phyloP scores from a whole-genome alignment of 2,888 invertebrate genomes.

The Andrena trimmerana region DNA sequence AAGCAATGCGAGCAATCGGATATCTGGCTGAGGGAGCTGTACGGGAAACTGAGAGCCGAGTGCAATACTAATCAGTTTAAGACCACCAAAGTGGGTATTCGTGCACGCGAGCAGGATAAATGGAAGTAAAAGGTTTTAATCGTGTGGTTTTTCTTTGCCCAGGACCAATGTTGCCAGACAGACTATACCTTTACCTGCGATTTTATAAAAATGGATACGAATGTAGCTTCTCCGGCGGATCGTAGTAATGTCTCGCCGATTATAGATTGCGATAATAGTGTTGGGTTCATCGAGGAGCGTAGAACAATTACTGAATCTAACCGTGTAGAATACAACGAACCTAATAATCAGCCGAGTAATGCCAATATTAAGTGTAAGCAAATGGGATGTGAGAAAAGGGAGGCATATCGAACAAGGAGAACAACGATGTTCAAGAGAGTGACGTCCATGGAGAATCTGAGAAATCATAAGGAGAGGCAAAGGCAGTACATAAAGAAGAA shows the following conservation, averaged over 20 bases:
- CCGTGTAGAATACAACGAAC: conserved; percentile 10
- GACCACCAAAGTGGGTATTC: conserved; percentile 53
- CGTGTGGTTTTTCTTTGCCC: conserved; percentile 16
- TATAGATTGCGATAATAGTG: neutral
- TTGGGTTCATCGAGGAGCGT: neutral
- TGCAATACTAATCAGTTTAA: neutral
- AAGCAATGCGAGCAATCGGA: conserved; percentile 78
- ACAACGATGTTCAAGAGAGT: conserved; percentile 76
- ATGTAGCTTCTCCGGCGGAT: conserved; percentile 1
- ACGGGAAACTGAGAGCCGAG: conserved; percentile 60
- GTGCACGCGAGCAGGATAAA: neutral
- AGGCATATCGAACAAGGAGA: conserved; percentile 70
- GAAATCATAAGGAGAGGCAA: conserved; percentile 77
- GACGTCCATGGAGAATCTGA: conserved; percentile 79
- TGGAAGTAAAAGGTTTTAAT: neutral
- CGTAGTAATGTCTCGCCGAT: neutral
- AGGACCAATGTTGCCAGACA: conserved; percentile 75
- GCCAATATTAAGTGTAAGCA: conserved; percentile 40
- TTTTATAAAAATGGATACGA: conserved; percentile 32
- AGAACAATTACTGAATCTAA: conserved; percentile 6
- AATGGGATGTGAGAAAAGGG: conserved; percentile 59
- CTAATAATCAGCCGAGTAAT: conserved; percentile 5
- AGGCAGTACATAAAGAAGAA: conserved; percentile 78
- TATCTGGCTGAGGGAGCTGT: conserved; percentile 69
- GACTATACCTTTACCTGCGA: conserved; percentile 45